Evolutionary conservation across 2,888 invertebrate genomes (phyloP), one percentile per base, ranked within the genome.

Genomic region (Eupithecia dodoneata): DNA sequence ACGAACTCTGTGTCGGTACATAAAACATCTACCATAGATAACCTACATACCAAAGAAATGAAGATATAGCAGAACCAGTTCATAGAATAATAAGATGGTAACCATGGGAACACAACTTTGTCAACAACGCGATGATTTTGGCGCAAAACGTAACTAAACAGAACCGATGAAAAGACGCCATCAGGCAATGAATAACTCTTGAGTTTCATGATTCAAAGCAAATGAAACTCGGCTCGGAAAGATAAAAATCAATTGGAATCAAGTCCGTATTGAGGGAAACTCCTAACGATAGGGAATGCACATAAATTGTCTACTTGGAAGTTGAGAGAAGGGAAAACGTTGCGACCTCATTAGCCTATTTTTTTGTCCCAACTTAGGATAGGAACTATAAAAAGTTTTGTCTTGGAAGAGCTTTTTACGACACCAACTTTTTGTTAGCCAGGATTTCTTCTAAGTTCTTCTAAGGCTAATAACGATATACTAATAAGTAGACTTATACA

Each of bases 251-350:
- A 89, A 90, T 91, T 85, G 87, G 82, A 83, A 84, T 83, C 80
- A 83, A 81, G 77, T 77, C 77, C 73, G 80, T 72, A 79, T 75
- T 73, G 76, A 72, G 65, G 77, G 73, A 76, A 82, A 79, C 73
- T 77, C 77, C 73, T 86, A 84, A 85, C 87, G 86, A 87, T 89
- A 86, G 87, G 85, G 87, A 91, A 92, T 92, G 93, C 89, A 90
- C 92, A 93, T 93, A 93, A 90, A 92, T 93, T 92, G 87, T 83
- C 85, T 83, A 79, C 78, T 80, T 78, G 74, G 74, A 76, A 75
- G 74, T 81, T 83, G 85, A 79, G 74, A 59, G 47, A 30, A 66
- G 45, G 66, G 66, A 75, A 72, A 44, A 72, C 13, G 77, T 71
- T 44, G 52, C 72, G 15, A 55, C 73, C 66, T 71, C 75, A 78